A percentile compares a stretch with the other conserved stretches of the same genome.
phyloP scores from a whole-genome alignment of 1,140 invertebrate species.

The Drosophila nasuta region DNA sequence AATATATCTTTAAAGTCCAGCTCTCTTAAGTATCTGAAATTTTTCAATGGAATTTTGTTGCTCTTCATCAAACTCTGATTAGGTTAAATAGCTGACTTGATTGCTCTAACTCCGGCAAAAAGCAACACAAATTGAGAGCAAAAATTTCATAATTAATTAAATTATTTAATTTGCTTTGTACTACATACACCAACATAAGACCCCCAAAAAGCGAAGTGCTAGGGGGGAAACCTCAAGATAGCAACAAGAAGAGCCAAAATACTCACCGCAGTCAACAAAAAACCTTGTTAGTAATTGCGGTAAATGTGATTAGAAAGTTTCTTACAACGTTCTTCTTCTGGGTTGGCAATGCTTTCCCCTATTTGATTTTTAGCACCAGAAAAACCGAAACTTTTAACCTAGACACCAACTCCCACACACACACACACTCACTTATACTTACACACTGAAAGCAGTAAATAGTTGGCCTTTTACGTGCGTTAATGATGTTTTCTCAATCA shows the following conservation, averaged over 20 bases:
- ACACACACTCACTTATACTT: conserved; percentile 11
- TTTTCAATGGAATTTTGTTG: conserved; percentile 11
- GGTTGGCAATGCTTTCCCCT: conserved; percentile 66
- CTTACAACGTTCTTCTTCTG: conserved; percentile 42
- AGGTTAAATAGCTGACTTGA: conserved; percentile 55
- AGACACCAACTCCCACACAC: conserved; percentile 40
- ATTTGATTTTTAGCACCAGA: conserved; percentile 79
- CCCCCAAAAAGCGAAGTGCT: background rate
- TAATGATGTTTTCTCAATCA: conserved; percentile 83
- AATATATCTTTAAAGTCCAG: background rate
- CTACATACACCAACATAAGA: conserved; percentile 26
- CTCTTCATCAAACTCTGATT: conserved; percentile 56
- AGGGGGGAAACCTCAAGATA: conserved; percentile 13
- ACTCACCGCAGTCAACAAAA: conserved; percentile 68
- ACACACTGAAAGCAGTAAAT: conserved; percentile 57
- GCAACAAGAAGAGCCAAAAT: conserved; percentile 24
- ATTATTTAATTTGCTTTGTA: conserved; percentile 79
- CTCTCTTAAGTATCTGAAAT: background rate
- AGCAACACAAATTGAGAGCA: conserved; percentile 44
- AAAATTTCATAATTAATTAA: conserved; percentile 80
- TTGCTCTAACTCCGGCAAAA: conserved; percentile 36
- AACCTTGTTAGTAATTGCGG: conserved; percentile 82
- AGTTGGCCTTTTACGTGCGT: conserved; percentile 82
- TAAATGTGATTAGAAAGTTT: conserved; percentile 83
- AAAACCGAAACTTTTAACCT: conserved; percentile 79